Evolutionary conservation across 2,113 vertebrate species (phyloP).

Genomic region (Psilopsiagon aymara): DNA sequence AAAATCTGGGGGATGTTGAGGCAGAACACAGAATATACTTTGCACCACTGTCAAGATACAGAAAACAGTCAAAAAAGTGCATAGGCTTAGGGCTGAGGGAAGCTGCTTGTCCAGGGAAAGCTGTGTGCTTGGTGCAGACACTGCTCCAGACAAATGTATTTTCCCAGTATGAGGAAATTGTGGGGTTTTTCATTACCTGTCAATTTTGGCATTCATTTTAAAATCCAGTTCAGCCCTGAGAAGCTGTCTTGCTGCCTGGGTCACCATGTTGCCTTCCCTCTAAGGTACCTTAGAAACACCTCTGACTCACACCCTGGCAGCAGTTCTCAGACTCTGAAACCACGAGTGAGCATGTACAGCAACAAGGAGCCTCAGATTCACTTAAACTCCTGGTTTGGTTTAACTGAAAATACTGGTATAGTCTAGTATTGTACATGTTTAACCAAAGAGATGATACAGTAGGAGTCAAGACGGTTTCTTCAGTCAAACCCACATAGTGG

Average conservation of each 20-base stretch:
- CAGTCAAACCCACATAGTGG: background rate
- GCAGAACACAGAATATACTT: background rate
- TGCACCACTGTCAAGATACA: background rate
- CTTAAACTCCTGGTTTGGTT: background rate
- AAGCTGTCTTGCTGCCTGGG: background rate
- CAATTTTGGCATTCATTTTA: background rate
- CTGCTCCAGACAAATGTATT: background rate
- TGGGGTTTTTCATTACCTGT: background rate
- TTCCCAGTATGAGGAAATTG: background rate
- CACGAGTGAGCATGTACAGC: background rate
- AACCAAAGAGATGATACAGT: background rate
- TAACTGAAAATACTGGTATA: background rate
- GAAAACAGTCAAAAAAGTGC: rapidly evolving
- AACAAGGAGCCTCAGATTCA: background rate
- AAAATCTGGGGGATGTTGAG: background rate
- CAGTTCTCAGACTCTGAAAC: background rate
- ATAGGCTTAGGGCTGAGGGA: background rate
- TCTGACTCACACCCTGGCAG: rapidly evolving
- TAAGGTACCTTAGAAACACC: background rate
- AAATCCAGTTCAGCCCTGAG: background rate
- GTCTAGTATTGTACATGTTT: background rate
- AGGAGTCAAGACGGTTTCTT: background rate
- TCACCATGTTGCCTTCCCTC: background rate
- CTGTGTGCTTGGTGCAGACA: background rate
- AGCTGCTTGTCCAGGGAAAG: background rate